Base-by-base conservation (phyloP, 2,888 invertebrate genomes). In the Apocheima hispidaria region DNA sequence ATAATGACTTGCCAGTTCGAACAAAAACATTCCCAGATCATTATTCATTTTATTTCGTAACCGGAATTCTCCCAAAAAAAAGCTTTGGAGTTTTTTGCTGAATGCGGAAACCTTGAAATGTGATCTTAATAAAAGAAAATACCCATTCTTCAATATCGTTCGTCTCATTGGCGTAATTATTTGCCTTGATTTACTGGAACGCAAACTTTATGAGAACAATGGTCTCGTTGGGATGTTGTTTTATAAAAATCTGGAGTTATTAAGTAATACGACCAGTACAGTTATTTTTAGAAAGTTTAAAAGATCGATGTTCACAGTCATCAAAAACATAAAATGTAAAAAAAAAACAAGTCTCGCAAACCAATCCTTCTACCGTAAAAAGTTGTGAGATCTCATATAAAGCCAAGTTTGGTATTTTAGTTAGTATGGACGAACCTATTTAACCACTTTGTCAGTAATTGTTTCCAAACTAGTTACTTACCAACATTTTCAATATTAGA, bases 1-100 rank as follows among this genome's bases (percentile, higher is more conserved):
- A 77, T 76, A 77, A 74, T 79, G 81, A 81, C 79, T 81, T 68
- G 76, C 74, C 59, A 68, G 69, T 74, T 70, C 56, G 60, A 71
- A 76, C 70, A 74, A 77, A 77, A 71, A 69, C 52, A 70, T 70
- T 71, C 63, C 60, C 67, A 63, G 50, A 67, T 69, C 72, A 74
- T 75, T 77, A 75, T 72, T 77, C 74, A 77, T 75, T 74, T 75
- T 71, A 71, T 68, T 69, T 35, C 62, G 68, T 56, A 41, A 50
- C 59, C 49, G 51, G 55, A 56, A 55, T 54, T 54, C 43, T 50
- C 59, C 55, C 41, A 59, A 49, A 62, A 56, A 33, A 49, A 59
- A 43, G 50, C 52, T 43, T 55, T 35, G 54, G 52, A 41, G 52
- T 55, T 63, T 57, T 63, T 59, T 46, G 46, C 49, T 54, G 51